These are phyloP conservation scores for Meda fulgida DNA, from an alignment of 2,797 vertebrate genomes.

Conservation along the genomic window DNA sequence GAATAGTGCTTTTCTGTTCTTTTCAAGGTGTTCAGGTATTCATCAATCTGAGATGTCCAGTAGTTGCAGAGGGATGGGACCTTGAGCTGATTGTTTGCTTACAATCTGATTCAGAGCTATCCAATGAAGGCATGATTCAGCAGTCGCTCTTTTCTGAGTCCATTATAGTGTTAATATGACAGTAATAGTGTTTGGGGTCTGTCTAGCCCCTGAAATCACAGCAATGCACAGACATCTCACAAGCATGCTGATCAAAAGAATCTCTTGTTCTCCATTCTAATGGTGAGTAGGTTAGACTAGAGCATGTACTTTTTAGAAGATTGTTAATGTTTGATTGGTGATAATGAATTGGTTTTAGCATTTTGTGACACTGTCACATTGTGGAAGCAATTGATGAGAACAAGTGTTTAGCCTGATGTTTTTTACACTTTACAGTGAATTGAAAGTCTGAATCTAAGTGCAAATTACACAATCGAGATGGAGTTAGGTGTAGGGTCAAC, in stretches of 20 bases:
- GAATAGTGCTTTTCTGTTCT: background rate
- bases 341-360: background rate
- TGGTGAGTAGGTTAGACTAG: background rate
- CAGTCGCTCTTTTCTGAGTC: background rate
- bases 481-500: background rate
- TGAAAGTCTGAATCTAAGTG: background rate
- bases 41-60: constrained; percentile 3
- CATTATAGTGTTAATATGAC: constrained; percentile 20
- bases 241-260: constrained; percentile 30
- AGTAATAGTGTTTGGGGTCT: constrained; percentile 6
- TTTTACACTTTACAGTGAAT: background rate
- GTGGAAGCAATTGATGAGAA: background rate
- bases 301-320: background rate
- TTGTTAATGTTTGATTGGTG: background rate
- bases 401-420: background rate
- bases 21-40: constrained; percentile 5
- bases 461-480: background rate
- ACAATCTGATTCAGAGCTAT: constrained; percentile 22
- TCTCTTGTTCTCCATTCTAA: background rate
- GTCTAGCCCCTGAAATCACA: constrained; percentile 3
- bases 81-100: constrained; percentile 37
- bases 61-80: constrained; percentile 24
- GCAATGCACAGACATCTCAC: background rate
- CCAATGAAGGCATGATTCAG: background rate
- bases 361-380: background rate